Evolutionary conservation across 2,888 invertebrate species (phyloP), one percentile per base, ranked within the genome.

Genomic region (Maniola hyperantus): DNA sequence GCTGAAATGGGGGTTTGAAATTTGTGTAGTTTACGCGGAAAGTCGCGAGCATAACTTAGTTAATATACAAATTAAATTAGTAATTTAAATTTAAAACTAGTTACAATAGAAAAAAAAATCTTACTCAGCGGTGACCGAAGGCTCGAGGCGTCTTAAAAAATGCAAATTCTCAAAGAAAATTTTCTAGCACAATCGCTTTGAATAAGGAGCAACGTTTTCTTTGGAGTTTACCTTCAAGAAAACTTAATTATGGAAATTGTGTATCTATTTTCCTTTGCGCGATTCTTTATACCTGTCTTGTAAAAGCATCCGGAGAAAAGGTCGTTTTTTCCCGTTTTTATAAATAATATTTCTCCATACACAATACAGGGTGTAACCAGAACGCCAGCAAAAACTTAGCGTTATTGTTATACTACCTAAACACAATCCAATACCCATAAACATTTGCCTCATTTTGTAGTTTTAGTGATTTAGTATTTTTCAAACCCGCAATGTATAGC

Each of bases 191-290:
- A 67, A 71, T 71, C 72, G 72, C 69, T 73, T 73, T 74, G 73
- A 74, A 70, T 68, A 70, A 69, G 60, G 18, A 36, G 61, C 57
- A 73, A 71, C 69, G 65, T 68, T 67, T 57, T 67, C 72, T 75
- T 75, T 76, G 73, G 74, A 73, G 66, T 63, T 69, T 70, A 69
- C 71, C 68, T 74, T 68, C 70, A 58, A 69, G 68, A 59, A 72
- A 76, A 72, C 71, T 75, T 74, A 74, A 76, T 75, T 75, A 76
- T 73, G 73, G 68, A 71, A 73, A 74, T 74, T 70, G 68, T 65
- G 64, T 66, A 67, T 72, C 65, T 66, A 50, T 62, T 62, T 62
- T 53, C 53, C 53, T 62, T 62, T 26, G 62, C 62, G 61, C 62
- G 63, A 63, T 57, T 66, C 66, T 69, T 64, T 69, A 65, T 65